A percentile compares a stretch with the other conserved stretches of the same genome.
Conservation (phyloP, 2,888 invertebrate species). For the Melieria picta region DNA sequence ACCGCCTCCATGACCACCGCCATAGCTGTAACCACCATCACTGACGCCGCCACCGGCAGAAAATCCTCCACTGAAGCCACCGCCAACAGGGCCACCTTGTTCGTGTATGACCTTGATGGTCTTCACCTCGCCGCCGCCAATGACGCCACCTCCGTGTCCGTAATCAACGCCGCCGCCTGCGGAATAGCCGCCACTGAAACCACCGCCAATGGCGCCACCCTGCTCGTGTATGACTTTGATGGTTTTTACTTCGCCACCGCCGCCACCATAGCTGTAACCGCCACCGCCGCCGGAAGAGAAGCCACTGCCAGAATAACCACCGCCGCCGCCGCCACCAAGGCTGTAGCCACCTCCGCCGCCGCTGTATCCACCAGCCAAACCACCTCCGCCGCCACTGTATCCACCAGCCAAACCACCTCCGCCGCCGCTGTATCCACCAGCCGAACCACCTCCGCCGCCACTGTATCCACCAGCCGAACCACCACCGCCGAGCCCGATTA, state of each 20-base stretch:
- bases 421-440: slow-evolving; percentile 24
- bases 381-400: slow-evolving; percentile 25
- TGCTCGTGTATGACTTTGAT: slow-evolving; percentile 46
- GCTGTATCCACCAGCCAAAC: slow-evolving; percentile 15
- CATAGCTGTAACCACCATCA: slow-evolving; percentile 26
- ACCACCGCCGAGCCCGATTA: slow-evolving; percentile 28
- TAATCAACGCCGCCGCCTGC: slow-evolving; percentile 19
- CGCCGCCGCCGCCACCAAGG: slow-evolving; percentile 34
- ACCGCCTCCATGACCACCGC: slow-evolving; percentile 32
- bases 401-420: slow-evolving; percentile 24
- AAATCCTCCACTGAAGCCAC: not conserved
- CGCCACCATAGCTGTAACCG: slow-evolving; percentile 25
- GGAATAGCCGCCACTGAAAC: not conserved
- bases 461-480: slow-evolving; percentile 19
- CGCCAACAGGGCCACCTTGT: slow-evolving; percentile 31
- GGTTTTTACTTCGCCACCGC: slow-evolving; percentile 43
- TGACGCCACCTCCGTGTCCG: slow-evolving; percentile 18
- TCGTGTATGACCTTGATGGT: slow-evolving; percentile 48
- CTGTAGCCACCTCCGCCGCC: slow-evolving; percentile 20
- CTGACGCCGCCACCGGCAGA: slow-evolving; percentile 3
- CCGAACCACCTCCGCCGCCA: slow-evolving; percentile 22
- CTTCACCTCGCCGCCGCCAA: slow-evolving; percentile 41
- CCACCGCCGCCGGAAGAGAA: slow-evolving; percentile 19
- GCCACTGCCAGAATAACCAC: slow-evolving; percentile 22
- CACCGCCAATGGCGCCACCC: slow-evolving; percentile 24